These are phyloP conservation scores for Nesometra sesokonis DNA, from an alignment of 35 echinoderm and acorn worm species.

Conservation along the genomic window DNA sequence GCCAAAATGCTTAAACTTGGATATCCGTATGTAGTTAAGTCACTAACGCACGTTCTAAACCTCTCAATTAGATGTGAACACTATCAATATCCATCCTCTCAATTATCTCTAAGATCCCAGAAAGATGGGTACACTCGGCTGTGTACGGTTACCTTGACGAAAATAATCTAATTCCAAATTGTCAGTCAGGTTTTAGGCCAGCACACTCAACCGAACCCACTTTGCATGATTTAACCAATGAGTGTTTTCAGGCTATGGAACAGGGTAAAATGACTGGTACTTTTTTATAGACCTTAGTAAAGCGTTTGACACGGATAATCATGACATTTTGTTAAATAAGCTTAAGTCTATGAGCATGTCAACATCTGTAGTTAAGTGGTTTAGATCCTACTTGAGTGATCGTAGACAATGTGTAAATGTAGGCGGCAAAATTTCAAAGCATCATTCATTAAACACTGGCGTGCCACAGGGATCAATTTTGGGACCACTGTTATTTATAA, in stretches of 20 bases:
- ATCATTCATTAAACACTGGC: background rate
- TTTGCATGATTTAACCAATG: no score
- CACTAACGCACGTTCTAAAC: background rate
- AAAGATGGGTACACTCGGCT: no score
- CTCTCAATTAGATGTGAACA: background rate
- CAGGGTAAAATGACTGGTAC: no score
- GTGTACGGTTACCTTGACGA: no score
- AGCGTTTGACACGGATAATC: constrained; percentile 2
- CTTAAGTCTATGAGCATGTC: background rate
- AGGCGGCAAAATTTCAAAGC: background rate
- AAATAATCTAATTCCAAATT: no score
- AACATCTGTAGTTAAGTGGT: constrained; percentile 3
- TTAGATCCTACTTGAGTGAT: background rate
- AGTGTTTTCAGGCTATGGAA: no score
- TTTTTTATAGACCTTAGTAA: background rate
- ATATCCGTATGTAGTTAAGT: background rate
- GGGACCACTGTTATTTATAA: background rate
- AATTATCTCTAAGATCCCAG: no score
- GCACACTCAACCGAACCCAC: no score
- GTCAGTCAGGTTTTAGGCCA: no score
- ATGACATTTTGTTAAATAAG: background rate
- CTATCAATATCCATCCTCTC: background rate
- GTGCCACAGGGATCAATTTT: constrained; percentile 5
- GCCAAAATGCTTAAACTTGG: background rate
- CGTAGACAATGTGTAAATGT: background rate